These are phyloP conservation scores for Catharus fuscescens DNA, from an alignment of 2,113 vertebrate species.

Conservation along the genomic window DNA sequence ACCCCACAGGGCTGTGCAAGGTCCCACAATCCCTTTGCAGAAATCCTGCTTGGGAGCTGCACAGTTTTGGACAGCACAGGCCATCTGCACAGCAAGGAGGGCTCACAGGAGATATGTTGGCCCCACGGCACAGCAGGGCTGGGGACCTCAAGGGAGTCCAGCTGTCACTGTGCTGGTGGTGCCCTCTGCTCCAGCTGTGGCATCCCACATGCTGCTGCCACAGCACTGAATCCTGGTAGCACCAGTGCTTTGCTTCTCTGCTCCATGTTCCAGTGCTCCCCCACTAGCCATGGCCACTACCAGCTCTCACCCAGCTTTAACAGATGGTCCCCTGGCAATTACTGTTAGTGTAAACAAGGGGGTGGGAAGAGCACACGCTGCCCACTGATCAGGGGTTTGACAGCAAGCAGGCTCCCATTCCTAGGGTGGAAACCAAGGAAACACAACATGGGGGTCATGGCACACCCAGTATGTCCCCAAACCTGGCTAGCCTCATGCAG, in stretches of 20 bases:
- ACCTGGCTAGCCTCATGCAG: neutral
- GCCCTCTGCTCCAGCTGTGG: neutral
- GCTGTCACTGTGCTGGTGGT: neutral
- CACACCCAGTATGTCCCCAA: neutral
- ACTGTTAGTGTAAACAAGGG: neutral
- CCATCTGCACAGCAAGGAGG: neutral
- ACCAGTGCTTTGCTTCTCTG: neutral
- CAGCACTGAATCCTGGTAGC: neutral
- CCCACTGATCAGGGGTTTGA: neutral
- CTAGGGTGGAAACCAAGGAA: neutral
- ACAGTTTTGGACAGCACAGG: neutral
- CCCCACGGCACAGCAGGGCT: too few species aligned
- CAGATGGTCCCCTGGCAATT: neutral
- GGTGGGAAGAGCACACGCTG: neutral
- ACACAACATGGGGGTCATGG: neutral
- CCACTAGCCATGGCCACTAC: neutral
- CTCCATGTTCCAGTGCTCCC: neutral
- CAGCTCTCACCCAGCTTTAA: neutral
- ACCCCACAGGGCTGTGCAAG: neutral
- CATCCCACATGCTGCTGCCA: neutral
- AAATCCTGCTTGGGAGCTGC: neutral
- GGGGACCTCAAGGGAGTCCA: neutral
- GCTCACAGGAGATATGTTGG: neutral
- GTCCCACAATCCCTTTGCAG: fast-evolving
- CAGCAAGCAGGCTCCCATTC: neutral